Conservation (phyloP, 2,797 vertebrate species). For the Tolypeutes matacus region DNA sequence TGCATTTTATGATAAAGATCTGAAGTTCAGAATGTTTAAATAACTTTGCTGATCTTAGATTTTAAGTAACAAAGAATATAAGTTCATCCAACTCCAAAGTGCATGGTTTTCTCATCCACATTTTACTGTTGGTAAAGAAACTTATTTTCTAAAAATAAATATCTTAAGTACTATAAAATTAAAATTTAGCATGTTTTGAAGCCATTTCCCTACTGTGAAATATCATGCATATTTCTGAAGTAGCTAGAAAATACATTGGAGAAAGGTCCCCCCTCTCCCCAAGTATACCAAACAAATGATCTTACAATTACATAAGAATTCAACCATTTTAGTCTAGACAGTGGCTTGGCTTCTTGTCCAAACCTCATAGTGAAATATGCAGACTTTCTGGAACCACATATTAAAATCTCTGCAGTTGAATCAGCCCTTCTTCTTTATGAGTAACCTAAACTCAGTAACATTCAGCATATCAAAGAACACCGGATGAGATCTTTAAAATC, state of each 20-base stretch:
- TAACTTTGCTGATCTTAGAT: neutral
- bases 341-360: constrained; percentile 79
- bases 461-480: constrained; percentile 64
- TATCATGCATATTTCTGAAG: constrained; percentile 54
- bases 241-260: constrained; percentile 63
- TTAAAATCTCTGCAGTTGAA: constrained; percentile 72
- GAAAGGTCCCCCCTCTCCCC: neutral
- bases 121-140: constrained; percentile 3
- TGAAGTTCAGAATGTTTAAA: constrained; percentile 50
- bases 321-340: constrained; percentile 75
- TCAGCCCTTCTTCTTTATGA: constrained; percentile 72
- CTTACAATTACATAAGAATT: constrained; percentile 78
- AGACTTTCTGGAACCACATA: constrained; percentile 83
- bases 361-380: constrained; percentile 80
- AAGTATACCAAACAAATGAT: constrained; percentile 77
- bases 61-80: constrained; percentile 59
- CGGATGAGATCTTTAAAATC: constrained; percentile 52
- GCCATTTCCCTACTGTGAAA: constrained; percentile 36
- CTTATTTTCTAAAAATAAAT: constrained; percentile 57
- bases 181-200: constrained; percentile 39
- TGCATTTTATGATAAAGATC: neutral
- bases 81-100: neutral
- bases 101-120: constrained; percentile 22
- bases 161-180: neutral
- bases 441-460: constrained; percentile 68